A percentile compares a stretch with the other conserved stretches of the same genome.
Conservation (phyloP, 2,888 invertebrate genomes). For the Bimastos eiseni region DNA sequence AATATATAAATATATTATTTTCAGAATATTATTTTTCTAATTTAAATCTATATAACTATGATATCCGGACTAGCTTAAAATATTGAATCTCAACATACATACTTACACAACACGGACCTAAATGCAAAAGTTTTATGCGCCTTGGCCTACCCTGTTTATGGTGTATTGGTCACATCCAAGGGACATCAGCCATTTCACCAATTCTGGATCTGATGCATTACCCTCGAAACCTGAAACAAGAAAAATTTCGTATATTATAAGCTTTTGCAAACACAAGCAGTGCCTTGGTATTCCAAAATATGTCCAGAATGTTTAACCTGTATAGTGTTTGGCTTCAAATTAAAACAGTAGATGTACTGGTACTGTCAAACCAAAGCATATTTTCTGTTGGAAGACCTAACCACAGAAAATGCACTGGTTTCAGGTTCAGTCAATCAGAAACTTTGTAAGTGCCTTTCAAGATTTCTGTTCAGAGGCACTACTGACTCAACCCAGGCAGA, state of each 20-base stretch:
- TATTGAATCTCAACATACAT: neutral
- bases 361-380: neutral
- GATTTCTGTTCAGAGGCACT: too few relatives aligned
- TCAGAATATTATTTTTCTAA: neutral
- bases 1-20: neutral
- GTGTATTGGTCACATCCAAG: conserved; percentile 73
- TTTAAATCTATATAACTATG: neutral
- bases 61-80: neutral
- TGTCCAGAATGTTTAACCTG: neutral
- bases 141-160: conserved; percentile 67
- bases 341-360: neutral
- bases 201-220: conserved; percentile 63
- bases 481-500: too few relatives aligned
- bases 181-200: conserved; percentile 75
- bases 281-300: neutral
- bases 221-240: neutral
- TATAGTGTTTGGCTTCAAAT: neutral
- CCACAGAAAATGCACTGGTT: neutral
- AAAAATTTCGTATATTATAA: neutral
- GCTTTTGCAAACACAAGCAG: neutral
- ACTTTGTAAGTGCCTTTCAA: too few relatives aligned
- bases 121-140: neutral
- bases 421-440: too few relatives aligned
- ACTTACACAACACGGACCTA: neutral
- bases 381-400: neutral